Evolutionary conservation across 2,797 vertebrate species (phyloP).

Genomic region (Oophaga sylvatica): DNA sequence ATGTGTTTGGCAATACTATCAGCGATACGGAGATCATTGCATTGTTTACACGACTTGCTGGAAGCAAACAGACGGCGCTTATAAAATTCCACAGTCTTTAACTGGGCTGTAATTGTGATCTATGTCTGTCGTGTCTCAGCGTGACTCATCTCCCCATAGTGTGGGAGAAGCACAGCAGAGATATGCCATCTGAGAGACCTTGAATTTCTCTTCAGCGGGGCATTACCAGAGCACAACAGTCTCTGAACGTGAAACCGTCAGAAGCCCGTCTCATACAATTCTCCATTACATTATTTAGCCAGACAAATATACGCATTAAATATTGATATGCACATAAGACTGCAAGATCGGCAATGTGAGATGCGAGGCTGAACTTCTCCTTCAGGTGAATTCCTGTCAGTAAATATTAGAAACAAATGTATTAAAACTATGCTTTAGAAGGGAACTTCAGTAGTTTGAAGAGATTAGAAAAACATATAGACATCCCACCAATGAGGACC

Average conservation of each 20-base stretch:
- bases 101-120: constrained; percentile 34
- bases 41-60: constrained; percentile 23
- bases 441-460: neutral
- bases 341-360: neutral
- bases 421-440: neutral
- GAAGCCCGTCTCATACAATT: neutral
- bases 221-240: neutral
- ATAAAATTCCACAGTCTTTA: constrained; percentile 5
- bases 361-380: neutral
- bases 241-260: constrained; percentile 5
- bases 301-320: neutral
- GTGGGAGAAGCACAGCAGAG: constrained; percentile 11
- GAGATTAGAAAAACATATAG: no score
- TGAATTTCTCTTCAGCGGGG: neutral
- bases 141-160: constrained; percentile 45
- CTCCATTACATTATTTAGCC: neutral
- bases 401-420: neutral
- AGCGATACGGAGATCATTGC: neutral
- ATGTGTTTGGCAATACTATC: neutral
- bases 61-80: constrained; percentile 9
- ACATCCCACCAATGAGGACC: no score
- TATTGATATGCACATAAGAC: neutral
- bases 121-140: constrained; percentile 21
- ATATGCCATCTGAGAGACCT: constrained; percentile 34
- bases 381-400: neutral